Base-by-base conservation (phyloP, 2,797 vertebrate genomes). In the Chaenodraco wilsoni region DNA sequence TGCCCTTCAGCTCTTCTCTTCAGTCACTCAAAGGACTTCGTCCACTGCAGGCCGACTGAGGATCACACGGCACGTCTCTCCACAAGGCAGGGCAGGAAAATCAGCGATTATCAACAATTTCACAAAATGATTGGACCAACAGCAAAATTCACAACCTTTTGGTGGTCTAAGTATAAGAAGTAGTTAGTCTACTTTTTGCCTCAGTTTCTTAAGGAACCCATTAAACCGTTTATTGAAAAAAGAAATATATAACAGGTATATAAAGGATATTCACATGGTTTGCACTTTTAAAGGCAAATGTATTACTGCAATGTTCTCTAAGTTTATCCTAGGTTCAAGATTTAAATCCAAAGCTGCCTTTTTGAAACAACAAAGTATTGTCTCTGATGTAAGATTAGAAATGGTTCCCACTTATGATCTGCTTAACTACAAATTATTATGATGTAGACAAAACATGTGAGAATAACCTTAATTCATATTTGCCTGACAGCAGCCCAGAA, bases 11-110 rank as follows among this genome's bases (percentile, higher is more conserved):
- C 79, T 87, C 84, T 81, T 75, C 55, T 73, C 41, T 82, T 76
- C 81, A 73, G 76, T 87, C 68, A 76, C 67, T 72, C 78, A 81
- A 92, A 91, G 91, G 91, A 89, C 91, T 91, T 88, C 74, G 84
- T 79, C 81, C 74, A 71, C 81, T 72, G 84, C 74, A 87, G 79
- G 81, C 84, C 81, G 82, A 63, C 61, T 46, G 80, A 84, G 44
- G 80, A 84, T 72, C 79, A 65, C 69, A 78, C 81, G 72, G 74
- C 65, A 78, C 27, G 12, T 74, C 62, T 69, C 74, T 45, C 19
- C n/a, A 48, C 44, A 40, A 56, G 62, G 81, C 82, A 44, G 69
- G 75, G 70, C 61, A 51, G 82, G 78, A 81, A 81, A 72, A 55
- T 46, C 43, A 60, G 6, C 33, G 33, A 9, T 37, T 6, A 37